Percentiles rank a stretch among this genome's conserved stretches.
phyloP scores from a whole-genome alignment of 2,888 invertebrate genomes.

The Ischnus inquisitorius region DNA sequence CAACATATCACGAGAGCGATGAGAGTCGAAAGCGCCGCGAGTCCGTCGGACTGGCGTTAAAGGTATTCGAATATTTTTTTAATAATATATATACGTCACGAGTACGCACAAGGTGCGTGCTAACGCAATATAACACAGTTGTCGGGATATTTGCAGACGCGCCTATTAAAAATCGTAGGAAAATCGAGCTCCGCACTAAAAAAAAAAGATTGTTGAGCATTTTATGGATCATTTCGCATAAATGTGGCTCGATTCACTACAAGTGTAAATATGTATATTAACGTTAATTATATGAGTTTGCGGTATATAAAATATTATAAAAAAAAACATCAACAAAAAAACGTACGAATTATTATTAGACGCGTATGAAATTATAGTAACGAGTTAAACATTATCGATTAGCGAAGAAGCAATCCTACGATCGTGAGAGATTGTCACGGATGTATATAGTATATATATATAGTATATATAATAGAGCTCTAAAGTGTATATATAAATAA shows the following conservation, averaged over 20 bases:
- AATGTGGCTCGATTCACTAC: slow-evolving; percentile 38
- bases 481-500: slow-evolving; percentile 59
- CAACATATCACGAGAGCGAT: slow-evolving; percentile 65
- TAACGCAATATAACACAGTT: slow-evolving; percentile 68
- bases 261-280: slow-evolving; percentile 56
- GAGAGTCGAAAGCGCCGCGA: slow-evolving; percentile 27
- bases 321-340: slow-evolving; percentile 29
- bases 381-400: slow-evolving; percentile 43
- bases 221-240: slow-evolving; percentile 30
- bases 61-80: slow-evolving; percentile 66
- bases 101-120: slow-evolving; percentile 68
- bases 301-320: slow-evolving; percentile 39
- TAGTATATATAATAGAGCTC: slow-evolving; percentile 42
- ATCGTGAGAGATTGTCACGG: slow-evolving; percentile 18
- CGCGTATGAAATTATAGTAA: slow-evolving; percentile 38
- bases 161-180: slow-evolving; percentile 44
- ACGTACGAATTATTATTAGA: slow-evolving; percentile 12
- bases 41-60: slow-evolving; percentile 44
- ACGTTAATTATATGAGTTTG: slow-evolving; percentile 42
- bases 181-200: slow-evolving; percentile 2
- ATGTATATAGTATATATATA: slow-evolving; percentile 41
- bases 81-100: slow-evolving; percentile 59
- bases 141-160: slow-evolving; percentile 39
- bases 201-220: slow-evolving; percentile 37
- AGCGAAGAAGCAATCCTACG: slow-evolving; percentile 19